phyloP scores from a whole-genome alignment of 1,140 invertebrate species.

The Phymastichus coffea region DNA sequence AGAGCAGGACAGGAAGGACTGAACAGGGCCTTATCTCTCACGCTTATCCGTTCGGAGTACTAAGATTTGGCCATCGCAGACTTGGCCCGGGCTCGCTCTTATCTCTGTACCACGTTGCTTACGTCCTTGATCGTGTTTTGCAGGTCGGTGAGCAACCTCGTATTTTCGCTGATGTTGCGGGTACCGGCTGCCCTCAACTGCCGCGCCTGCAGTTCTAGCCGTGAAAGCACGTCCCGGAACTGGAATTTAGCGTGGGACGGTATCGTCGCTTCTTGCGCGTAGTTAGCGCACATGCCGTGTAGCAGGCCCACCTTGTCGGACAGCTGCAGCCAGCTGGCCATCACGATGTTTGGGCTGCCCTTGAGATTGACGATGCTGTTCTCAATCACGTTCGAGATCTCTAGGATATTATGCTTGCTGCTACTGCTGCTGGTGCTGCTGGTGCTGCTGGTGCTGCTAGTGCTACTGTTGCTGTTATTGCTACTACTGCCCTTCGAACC shows the following conservation, averaged over 20 bases:
- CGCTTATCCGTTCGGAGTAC: no score
- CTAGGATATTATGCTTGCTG: constrained; percentile 66
- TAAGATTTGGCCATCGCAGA: no score
- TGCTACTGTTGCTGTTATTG: not conserved
- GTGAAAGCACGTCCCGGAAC: constrained; percentile 79
- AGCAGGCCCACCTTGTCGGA: constrained; percentile 81
- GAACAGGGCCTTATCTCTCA: no score
- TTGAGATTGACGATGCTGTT: constrained; percentile 65
- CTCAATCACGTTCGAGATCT: constrained; percentile 69
- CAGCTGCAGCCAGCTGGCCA: constrained; percentile 76
- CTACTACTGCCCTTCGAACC: not conserved
- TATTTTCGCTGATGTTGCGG: constrained; percentile 69
- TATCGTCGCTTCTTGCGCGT: constrained; percentile 71
- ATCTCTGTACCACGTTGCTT: constrained; percentile 78
- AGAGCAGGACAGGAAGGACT: no score
- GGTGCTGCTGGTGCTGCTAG: not conserved
- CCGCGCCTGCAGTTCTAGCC: constrained; percentile 78
- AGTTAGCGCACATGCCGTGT: constrained; percentile 73
- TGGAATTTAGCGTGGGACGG: constrained; percentile 87
- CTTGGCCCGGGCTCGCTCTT: no score
- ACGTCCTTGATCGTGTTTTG: constrained; percentile 81
- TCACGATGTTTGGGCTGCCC: constrained; percentile 61
- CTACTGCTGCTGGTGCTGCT: not conserved
- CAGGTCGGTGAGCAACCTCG: constrained; percentile 69
- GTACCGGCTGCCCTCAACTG: constrained; percentile 72